phyloP scores from a whole-genome alignment of 2,113 vertebrate genomes.

The Microtus montanus region DNA sequence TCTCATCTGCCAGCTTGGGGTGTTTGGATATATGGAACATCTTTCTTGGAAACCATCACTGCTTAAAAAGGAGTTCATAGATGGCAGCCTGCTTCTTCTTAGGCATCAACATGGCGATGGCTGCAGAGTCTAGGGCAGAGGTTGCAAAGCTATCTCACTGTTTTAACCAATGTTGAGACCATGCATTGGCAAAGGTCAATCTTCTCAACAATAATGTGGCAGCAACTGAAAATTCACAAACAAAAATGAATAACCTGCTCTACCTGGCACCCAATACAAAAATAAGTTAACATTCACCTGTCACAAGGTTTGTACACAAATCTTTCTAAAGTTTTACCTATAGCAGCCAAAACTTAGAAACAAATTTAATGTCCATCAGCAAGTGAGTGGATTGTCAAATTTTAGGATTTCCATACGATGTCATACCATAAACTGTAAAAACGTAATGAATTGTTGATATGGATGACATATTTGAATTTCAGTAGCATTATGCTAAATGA shows the following conservation, averaged over 20 bases:
- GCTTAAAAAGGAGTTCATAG: conserved; percentile 98
- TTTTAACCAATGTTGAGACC: background rate
- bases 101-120: conserved; percentile 94
- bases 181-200: background rate
- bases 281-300: background rate
- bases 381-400: background rate
- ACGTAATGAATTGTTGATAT: background rate
- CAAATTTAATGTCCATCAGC: background rate
- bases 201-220: background rate
- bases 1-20: conserved; percentile 95
- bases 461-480: background rate
- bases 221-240: background rate
- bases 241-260: background rate
- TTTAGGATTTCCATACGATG: background rate
- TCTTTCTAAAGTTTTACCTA: background rate
- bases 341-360: background rate
- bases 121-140: background rate
- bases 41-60: conserved; percentile 98
- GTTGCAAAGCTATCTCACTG: too few relatives aligned
- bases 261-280: background rate
- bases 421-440: background rate
- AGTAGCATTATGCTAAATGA: background rate
- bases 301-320: background rate
- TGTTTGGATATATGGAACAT: conserved; percentile 96
- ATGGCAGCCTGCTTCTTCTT: conserved; percentile 98